Evolutionary conservation across 2,113 vertebrate genomes (phyloP).

Genomic region (Nyctibius bracteatus): DNA sequence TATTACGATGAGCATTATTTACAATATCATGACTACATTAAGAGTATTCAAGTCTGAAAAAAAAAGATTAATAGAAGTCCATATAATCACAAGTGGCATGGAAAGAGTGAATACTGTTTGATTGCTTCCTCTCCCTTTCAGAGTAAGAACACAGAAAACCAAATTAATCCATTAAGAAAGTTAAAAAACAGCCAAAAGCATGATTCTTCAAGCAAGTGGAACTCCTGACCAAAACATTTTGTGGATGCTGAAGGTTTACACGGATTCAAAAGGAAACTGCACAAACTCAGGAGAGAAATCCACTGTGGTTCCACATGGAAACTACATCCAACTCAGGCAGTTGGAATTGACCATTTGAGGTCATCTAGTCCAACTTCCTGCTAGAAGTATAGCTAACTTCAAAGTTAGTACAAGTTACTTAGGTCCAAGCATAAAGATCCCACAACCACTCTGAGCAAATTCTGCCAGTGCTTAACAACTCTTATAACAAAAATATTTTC

Average conservation of each 20-base stretch:
- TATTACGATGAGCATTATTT: background rate
- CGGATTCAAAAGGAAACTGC: background rate
- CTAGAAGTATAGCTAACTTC: background rate
- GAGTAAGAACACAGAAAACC: background rate
- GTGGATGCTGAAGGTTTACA: background rate
- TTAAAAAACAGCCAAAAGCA: background rate
- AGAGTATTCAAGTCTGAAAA: background rate
- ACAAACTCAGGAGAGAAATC: background rate
- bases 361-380: background rate
- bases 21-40: background rate
- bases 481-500: background rate
- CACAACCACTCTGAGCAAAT: background rate
- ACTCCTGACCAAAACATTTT: background rate
- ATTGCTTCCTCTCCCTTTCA: background rate
- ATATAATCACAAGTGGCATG: background rate
- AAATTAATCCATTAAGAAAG: background rate
- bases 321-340: background rate
- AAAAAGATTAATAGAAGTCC: background rate
- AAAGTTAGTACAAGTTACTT: background rate
- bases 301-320: background rate
- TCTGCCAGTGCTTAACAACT: background rate
- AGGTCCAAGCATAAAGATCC: background rate
- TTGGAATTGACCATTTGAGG: background rate
- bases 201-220: background rate
- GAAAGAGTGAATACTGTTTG: background rate